Percentiles rank a stretch among this genome's conserved stretches.
Evolutionary conservation across 1,140 invertebrate genomes (phyloP).

Genomic region (Thereuonema tuberculata): DNA sequence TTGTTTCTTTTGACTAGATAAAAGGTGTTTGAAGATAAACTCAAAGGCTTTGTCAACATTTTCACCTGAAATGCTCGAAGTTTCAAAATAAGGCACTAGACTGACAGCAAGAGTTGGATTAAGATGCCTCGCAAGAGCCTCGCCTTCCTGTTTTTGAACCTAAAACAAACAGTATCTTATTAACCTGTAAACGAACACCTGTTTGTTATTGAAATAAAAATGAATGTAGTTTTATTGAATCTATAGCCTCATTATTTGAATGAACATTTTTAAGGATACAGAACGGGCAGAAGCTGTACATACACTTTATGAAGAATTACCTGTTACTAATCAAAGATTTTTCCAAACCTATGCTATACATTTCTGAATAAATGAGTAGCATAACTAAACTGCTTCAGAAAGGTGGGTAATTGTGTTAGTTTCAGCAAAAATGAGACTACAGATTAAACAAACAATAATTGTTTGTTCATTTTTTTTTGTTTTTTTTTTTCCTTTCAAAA

Average conservation of each 20-base stretch:
- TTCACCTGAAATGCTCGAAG: not conserved
- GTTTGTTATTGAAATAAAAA: not conserved
- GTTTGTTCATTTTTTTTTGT: no score
- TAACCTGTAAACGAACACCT: not conserved
- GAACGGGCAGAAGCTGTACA: not conserved
- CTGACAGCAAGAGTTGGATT: not conserved
- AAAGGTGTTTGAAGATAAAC: not conserved
- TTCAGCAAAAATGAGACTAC: no score
- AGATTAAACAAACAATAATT: no score
- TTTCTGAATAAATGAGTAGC: no score
- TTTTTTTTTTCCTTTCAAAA: no score
- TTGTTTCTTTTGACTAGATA: no score
- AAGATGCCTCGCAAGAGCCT: not conserved
- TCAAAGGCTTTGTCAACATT: not conserved
- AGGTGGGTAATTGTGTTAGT: no score
- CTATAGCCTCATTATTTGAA: not conserved
- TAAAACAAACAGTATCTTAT: not conserved
- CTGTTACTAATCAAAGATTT: not conserved
- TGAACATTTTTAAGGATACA: not conserved
- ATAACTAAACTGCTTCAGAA: no score
- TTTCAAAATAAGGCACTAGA: not conserved
- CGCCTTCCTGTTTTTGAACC: not conserved
- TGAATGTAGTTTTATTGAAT: not conserved
- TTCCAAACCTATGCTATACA: no score
- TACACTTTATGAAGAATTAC: not conserved